These are phyloP conservation scores for Drosophila emarginata DNA, from an alignment of 2,888 invertebrate species.

Conservation along the genomic window DNA sequence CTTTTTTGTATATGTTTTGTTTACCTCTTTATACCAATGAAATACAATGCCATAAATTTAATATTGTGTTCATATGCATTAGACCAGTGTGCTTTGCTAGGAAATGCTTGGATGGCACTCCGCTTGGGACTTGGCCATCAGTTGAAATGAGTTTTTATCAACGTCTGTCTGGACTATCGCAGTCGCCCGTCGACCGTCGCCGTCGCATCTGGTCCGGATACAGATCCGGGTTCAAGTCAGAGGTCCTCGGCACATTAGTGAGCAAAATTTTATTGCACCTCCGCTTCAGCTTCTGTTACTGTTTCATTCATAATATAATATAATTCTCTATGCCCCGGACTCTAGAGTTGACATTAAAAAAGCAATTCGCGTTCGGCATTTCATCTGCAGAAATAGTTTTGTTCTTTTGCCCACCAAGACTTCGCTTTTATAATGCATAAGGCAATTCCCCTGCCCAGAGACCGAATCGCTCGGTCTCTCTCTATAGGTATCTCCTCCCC, in stretches of 20 bases:
- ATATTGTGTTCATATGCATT: no score
- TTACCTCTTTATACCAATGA: not conserved
- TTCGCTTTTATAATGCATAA: constrained; percentile 72
- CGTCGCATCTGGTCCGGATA: constrained; percentile 46
- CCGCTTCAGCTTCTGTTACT: constrained; percentile 46
- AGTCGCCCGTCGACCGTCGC: constrained; percentile 4
- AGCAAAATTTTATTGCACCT: constrained; percentile 79
- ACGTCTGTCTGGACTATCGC: constrained; percentile 66
- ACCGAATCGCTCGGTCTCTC: constrained; percentile 10
- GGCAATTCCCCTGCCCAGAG: constrained; percentile 45
- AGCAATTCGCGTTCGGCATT: constrained; percentile 61
- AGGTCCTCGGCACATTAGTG: constrained; percentile 65
- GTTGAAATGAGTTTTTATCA: constrained; percentile 75
- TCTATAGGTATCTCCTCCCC: constrained; percentile 2
- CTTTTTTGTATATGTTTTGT: no score
- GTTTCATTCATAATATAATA: constrained; percentile 53
- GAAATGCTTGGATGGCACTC: constrained; percentile 24
- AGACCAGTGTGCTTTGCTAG: constrained; percentile 18
- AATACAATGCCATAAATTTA: not conserved
- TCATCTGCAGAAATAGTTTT: constrained; percentile 61
- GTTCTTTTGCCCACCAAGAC: constrained; percentile 43
- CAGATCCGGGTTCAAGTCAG: constrained; percentile 10
- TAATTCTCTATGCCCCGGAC: constrained; percentile 51
- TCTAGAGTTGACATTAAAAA: constrained; percentile 66
- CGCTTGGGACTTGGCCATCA: constrained; percentile 54